Evolutionary conservation across 1,140 invertebrate species (phyloP).

Genomic region (Apis cerana): DNA sequence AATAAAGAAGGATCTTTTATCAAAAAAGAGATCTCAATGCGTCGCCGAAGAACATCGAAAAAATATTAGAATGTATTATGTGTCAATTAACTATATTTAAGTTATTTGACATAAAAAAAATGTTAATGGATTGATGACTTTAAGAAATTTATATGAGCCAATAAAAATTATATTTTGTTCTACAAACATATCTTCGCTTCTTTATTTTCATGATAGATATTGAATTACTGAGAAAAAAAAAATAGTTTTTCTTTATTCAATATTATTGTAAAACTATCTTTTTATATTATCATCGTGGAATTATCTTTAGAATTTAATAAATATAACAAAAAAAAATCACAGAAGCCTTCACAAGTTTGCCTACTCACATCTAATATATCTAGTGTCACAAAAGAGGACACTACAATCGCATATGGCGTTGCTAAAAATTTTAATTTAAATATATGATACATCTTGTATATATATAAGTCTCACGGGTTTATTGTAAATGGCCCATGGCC

Average conservation of each 20-base stretch:
- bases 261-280: neutral
- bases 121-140: neutral
- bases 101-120: neutral
- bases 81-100: neutral
- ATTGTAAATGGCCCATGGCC: neutral
- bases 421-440: constrained; percentile 6
- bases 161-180: neutral
- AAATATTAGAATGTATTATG: neutral
- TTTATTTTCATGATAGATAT: neutral
- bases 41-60: neutral
- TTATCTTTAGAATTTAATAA: neutral
- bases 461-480: neutral
- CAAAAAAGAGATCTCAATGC: neutral
- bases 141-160: neutral
- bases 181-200: neutral
- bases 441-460: neutral
- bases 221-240: neutral
- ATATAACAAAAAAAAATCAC: neutral
- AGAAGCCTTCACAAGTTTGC: neutral
- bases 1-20: constrained; percentile 10
- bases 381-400: neutral
- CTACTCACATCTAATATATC: neutral
- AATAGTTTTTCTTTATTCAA: neutral
- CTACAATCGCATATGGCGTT: neutral
- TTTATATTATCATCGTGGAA: neutral